Base-by-base conservation (phyloP, 2,797 vertebrate genomes). In the Poecilia velifera region DNA sequence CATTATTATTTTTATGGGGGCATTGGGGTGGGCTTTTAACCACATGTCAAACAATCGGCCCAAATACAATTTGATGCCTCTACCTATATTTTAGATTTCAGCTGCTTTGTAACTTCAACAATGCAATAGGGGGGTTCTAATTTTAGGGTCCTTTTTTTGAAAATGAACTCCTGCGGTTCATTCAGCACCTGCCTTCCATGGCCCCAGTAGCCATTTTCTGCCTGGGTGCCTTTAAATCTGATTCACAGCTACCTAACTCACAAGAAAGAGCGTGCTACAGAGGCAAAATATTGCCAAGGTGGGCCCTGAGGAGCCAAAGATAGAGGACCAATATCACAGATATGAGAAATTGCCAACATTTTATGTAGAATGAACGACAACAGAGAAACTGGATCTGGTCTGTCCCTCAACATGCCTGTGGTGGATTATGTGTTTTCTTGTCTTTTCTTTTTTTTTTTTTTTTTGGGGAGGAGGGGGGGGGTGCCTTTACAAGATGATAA, bases 141-240 rank as follows among this genome's bases (percentile, higher is more conserved):
- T 90, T 94, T 94, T 94, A 85, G 92, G 86, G 82, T 83, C 68
- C 80, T 81, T 84, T 85, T 85, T 51, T 86, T 92, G 86, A 94
- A 95, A 94, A 91, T 86, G 84, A 91, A 93, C 86, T 91, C 89
- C 77, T 90, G 90, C 89, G 89, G 85, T 88, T 90, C 85, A 82
- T 91, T 91, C 85, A 13, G 75, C 28, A 18, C 6, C 76, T 73
- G 84, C 84, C 88, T 51, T 8, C 76, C 89, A 81, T 89, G 89
- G 87, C 77, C 82, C 82, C 83, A 73, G 91, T 90, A 90, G 92
- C 92, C 88, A 95, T 95, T 95, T 95, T 95, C 93, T 90, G 91
- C 91, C 88, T 93, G 94, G 88, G 89, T 94, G 93, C 91, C 76
- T 82, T 90, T 90, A 88, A 93, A 91, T 93, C 90, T 91, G 89